These are phyloP conservation scores for Brassicogethes aeneus DNA, from an alignment of 2,888 invertebrate species.

Conservation along the genomic window DNA sequence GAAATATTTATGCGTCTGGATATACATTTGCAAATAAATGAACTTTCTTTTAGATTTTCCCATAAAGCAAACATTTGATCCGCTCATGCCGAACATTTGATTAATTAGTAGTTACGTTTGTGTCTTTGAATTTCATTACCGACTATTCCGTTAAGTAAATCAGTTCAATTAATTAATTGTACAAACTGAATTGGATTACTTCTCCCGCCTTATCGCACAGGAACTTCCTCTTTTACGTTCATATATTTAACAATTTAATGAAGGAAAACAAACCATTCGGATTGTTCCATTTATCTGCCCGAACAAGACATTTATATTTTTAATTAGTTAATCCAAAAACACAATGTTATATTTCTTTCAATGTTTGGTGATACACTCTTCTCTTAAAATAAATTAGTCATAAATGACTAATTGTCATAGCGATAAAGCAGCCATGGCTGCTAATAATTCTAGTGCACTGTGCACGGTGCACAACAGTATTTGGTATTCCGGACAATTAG, in stretches of 20 bases:
- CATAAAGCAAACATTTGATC: neutral
- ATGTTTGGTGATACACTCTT: too few relatives aligned
- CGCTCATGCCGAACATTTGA: constrained; percentile 11
- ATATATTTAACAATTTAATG: neutral
- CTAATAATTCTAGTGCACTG: too few relatives aligned
- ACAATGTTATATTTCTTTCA: too few relatives aligned
- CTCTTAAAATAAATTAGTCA: too few relatives aligned
- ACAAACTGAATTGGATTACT: neutral
- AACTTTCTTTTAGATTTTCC: neutral
- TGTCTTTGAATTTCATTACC: constrained; percentile 15
- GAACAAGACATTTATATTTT: too few relatives aligned
- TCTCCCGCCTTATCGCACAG: neutral
- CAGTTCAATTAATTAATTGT: constrained; percentile 15
- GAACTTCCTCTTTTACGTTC: too few relatives aligned
- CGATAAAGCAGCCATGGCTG: too few relatives aligned
- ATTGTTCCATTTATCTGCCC: too few relatives aligned
- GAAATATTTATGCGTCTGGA: neutral
- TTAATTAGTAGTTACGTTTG: constrained; percentile 14
- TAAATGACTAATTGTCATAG: too few relatives aligned
- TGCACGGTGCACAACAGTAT: too few relatives aligned
- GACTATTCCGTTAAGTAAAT: constrained; percentile 13
- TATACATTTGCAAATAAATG: neutral
- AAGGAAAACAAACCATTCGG: neutral
- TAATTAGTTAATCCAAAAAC: too few relatives aligned
- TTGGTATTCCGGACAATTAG: too few relatives aligned